These are phyloP conservation scores for Drosophila ercepeae DNA, from an alignment of 1,140 invertebrate species.

Conservation along the genomic window DNA sequence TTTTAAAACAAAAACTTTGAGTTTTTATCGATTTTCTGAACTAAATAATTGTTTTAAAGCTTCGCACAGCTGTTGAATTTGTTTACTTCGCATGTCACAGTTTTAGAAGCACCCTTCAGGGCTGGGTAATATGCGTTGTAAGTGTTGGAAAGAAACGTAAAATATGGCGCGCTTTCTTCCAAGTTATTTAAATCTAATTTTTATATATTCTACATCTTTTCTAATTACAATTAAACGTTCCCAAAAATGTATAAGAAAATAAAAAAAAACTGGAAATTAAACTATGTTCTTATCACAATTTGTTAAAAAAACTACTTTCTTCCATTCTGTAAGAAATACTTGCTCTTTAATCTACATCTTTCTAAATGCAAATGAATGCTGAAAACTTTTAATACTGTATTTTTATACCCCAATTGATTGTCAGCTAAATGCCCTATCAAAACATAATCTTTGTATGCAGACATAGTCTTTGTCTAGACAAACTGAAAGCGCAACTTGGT, in stretches of 20 bases:
- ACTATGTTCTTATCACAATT: not conserved
- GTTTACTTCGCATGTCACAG: too few species aligned
- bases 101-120: not conserved
- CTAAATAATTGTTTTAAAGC: not conserved
- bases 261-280: not conserved
- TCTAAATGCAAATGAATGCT: not conserved
- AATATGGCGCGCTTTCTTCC: not conserved
- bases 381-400: not conserved
- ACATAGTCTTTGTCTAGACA: conserved; percentile 57
- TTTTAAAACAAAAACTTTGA: not conserved
- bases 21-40: not conserved
- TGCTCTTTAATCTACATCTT: not conserved
- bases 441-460: conserved; percentile 52
- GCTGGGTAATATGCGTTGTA: not conserved
- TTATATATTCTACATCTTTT: too few species aligned
- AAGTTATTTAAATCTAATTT: not conserved
- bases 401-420: not conserved
- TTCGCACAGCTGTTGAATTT: not conserved
- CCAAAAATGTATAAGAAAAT: too few species aligned
- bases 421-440: conserved; percentile 14
- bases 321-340: not conserved
- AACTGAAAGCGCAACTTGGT: conserved; percentile 48
- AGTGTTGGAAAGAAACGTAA: not conserved
- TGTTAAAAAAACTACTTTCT: not conserved
- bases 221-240: too few species aligned